Base-by-base conservation (phyloP, 2,113 vertebrate genomes). In the Leucopsar rothschildi region DNA sequence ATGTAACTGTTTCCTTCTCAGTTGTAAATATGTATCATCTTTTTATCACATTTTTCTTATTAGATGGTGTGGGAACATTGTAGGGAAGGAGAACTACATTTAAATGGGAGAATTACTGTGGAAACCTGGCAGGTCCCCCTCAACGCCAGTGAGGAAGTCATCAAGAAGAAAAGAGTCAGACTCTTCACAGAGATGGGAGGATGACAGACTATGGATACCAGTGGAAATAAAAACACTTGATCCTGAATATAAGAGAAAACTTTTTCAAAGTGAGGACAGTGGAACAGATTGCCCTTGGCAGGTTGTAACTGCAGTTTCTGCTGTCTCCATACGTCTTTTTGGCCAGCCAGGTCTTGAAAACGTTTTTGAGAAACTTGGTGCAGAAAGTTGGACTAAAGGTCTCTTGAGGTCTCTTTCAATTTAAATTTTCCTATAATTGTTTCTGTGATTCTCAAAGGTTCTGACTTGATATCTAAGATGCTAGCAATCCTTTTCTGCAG, bases 1-100 rank as follows among this genome's bases (percentile, higher is more conserved):
- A 35, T 82, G 52, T 72, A 49, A 5, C 5, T 37, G 7, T 44
- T 83, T 47, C 44, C 16, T 84, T 73, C 22, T 6, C 53, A n/a
- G 10, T 49, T 83, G 8, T 55, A 63, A 79, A 59, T 5, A 9
- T 0, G 5, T 65, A 28, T 4, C 0, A 28, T 4, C 0, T 42
- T 76, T 66, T 40, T 56, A 27, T 59, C 69, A 10, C 0, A 2
- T 57, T 60, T 90, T 86, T 57, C 44, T 39, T 44, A 15, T 45
- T 70, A 47, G 22, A 16, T 16, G 52, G 4, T 10, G 5, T 21
- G 14, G 15, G 8, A 82, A 5, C 18, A 52, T 2, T 44, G 53
- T 76, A 15, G 15, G 25, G 7, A 81, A 64, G 21, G 13, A 61
- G 22, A 68, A 19, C 17, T 37, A 37, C 5, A 24, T 72, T 79